A percentile compares a stretch with the other conserved stretches of the same genome.
Evolutionary conservation across 1,140 invertebrate genomes (phyloP).

Genomic region (Drosophila bocki): DNA sequence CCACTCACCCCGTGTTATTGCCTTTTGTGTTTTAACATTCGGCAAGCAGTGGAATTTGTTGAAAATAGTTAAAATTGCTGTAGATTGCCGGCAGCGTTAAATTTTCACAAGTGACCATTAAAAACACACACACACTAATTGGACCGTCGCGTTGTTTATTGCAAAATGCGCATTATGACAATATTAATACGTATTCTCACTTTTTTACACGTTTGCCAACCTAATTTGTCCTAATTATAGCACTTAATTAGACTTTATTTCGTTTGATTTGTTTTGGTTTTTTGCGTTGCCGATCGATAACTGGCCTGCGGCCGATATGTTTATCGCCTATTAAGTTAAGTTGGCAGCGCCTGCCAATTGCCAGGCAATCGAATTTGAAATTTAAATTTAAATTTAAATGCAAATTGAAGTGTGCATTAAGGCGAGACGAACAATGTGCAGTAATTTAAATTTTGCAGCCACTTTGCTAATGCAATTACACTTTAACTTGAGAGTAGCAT

Average conservation of each 20-base stretch:
- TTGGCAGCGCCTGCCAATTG: slow-evolving; percentile 6
- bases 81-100: slow-evolving; percentile 2
- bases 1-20: background rate
- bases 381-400: slow-evolving; percentile 29
- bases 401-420: slow-evolving; percentile 45
- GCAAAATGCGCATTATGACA: slow-evolving; percentile 19
- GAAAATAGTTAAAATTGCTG: slow-evolving; percentile 21
- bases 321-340: slow-evolving; percentile 1
- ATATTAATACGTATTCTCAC: slow-evolving; percentile 3
- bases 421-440: slow-evolving; percentile 33
- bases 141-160: background rate
- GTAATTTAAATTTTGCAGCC: slow-evolving; percentile 65
- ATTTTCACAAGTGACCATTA: slow-evolving; percentile 22
- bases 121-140: slow-evolving; percentile 17
- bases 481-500: slow-evolving; percentile 64
- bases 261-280: background rate
- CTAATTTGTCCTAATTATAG: slow-evolving; percentile 9
- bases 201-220: background rate
- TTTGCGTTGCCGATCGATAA: background rate
- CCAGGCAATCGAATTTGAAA: background rate
- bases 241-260: slow-evolving; percentile 7
- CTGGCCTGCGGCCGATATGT: background rate
- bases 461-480: slow-evolving; percentile 78
- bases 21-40: slow-evolving; percentile 3
- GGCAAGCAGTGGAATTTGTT: slow-evolving; percentile 4